A percentile compares a stretch with the other conserved stretches of the same genome.
These are phyloP conservation scores for Silurus lanzhouensis DNA, from an alignment of 2,797 vertebrate species.

Conservation along the genomic window DNA sequence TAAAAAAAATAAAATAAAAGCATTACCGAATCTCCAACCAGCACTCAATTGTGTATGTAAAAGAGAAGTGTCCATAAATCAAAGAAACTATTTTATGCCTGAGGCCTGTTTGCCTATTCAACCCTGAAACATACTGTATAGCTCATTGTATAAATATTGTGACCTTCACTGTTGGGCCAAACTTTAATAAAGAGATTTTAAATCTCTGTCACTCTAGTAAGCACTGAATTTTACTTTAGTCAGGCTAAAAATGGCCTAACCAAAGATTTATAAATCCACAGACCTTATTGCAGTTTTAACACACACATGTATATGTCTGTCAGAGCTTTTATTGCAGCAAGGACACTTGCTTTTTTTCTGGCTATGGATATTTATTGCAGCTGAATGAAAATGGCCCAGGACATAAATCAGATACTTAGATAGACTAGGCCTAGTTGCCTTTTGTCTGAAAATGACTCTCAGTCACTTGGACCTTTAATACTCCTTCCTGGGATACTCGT, in stretches of 20 bases:
- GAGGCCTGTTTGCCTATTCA: background rate
- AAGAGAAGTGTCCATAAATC: background rate
- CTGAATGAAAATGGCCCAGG: slow-evolving; percentile 21
- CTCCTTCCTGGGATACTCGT: slow-evolving; percentile 24
- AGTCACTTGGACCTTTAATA: background rate
- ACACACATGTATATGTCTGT: slow-evolving; percentile 7
- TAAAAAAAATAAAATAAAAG: background rate
- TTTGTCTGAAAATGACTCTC: slow-evolving; percentile 6
- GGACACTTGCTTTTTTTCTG: slow-evolving; percentile 27
- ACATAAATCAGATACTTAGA: slow-evolving; percentile 38
- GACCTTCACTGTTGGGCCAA: background rate
- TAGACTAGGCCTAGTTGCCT: background rate
- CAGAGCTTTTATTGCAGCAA: slow-evolving; percentile 25
- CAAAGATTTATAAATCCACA: slow-evolving; percentile 4
- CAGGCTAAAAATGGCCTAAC: slow-evolving; percentile 12
- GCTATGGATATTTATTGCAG: slow-evolving; percentile 57
- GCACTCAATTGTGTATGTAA: slow-evolving; percentile 4
- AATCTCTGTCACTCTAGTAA: background rate
- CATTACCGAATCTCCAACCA: background rate
- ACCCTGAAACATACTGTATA: background rate
- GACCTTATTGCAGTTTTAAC: slow-evolving; percentile 5
- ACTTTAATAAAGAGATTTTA: slow-evolving; percentile 23
- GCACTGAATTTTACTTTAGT: slow-evolving; percentile 30
- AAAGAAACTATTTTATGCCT: background rate
- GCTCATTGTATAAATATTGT: background rate